phyloP scores from a whole-genome alignment of 1,140 invertebrate genomes.

The Caenorhabditis latens region DNA sequence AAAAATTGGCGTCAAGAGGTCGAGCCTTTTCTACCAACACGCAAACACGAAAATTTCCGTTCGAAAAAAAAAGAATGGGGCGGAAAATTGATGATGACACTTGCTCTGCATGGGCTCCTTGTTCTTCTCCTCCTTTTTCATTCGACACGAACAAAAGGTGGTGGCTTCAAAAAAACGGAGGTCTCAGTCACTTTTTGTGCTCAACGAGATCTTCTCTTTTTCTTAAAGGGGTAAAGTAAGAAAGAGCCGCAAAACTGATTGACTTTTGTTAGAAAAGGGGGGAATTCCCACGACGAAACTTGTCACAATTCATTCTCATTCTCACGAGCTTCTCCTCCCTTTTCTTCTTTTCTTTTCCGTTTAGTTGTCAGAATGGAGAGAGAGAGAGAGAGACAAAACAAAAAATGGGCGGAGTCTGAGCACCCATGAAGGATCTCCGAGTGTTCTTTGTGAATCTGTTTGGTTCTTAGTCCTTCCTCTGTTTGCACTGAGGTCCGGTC shows the following conservation, averaged over 20 bases:
- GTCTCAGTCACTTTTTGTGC: slow-evolving; percentile 14
- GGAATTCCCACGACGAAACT: slow-evolving; percentile 53
- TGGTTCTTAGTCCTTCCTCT: not conserved
- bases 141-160: slow-evolving; percentile 3
- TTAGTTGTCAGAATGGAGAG: not conserved
- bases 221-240: not conserved
- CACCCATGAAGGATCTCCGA: not conserved
- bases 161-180: not conserved
- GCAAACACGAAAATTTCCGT: slow-evolving; percentile 5
- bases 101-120: not conserved
- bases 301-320: slow-evolving; percentile 55
- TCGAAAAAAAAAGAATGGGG: not conserved
- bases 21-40: not conserved
- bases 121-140: not conserved
- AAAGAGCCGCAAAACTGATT: slow-evolving; percentile 31
- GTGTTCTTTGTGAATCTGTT: slow-evolving; percentile 3
- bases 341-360: not conserved
- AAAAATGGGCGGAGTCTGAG: slow-evolving; percentile 22
- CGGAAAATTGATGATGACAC: slow-evolving; percentile 52
- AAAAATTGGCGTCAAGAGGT: no score
- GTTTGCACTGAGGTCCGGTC: not conserved
- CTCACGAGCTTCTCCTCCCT: slow-evolving; percentile 13
- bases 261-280: slow-evolving; percentile 6
- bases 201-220: slow-evolving; percentile 19
- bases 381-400: not conserved